Evolutionary conservation across 1,140 invertebrate species (phyloP), one percentile per base, ranked within the genome.

Genomic region (Agrilus planipennis): DNA sequence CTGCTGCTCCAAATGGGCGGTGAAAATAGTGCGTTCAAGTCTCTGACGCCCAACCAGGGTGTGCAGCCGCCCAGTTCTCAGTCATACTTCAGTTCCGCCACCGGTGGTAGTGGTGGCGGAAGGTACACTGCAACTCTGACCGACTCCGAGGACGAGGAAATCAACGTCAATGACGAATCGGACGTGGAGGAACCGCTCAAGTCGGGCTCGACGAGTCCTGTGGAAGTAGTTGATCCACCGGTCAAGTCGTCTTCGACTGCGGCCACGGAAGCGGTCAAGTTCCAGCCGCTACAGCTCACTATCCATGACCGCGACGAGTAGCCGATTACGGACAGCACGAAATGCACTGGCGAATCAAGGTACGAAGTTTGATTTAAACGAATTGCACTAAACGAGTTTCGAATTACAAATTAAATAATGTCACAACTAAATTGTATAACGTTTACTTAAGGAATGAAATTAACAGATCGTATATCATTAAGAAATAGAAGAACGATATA

Each of bases 21-120:
- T 62, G 83, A 88, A 67, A 82, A 87, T 71, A 85, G 81, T 58
- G 85, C 85, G 1, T 89, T 88, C 62, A 79, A 78, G 34, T 72
- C 79, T n/a, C 71, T 81, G 49, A 67, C 73, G 50, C 63, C 74
- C 30, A n/a, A n/a, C n/a, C 40, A 45, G 53, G 62, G 60, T 43
- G 38, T 60, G 19, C 51, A 63, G 17, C 54, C 55, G 28, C 44
- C 62, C n/a, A n/a, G n/a, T n/a, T n/a, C 51, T 35, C 35, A 10
- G 16, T 37, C 12, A 32, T n/a, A n/a, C n/a, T n/a, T n/a, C n/a
- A 44, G 19, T 34, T 44, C 39, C 12, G 37, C 29, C 22, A 31
- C 60, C 65, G 59, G 61, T 67, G 52, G 34, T 53, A 66, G 46
- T 59, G 58, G 41, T 27, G 12, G 36, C 41, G 10, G 34, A 44